These are phyloP conservation scores for Lamellibrachia luymesi DNA, from an alignment of 1,140 invertebrate genomes.

Conservation along the genomic window DNA sequence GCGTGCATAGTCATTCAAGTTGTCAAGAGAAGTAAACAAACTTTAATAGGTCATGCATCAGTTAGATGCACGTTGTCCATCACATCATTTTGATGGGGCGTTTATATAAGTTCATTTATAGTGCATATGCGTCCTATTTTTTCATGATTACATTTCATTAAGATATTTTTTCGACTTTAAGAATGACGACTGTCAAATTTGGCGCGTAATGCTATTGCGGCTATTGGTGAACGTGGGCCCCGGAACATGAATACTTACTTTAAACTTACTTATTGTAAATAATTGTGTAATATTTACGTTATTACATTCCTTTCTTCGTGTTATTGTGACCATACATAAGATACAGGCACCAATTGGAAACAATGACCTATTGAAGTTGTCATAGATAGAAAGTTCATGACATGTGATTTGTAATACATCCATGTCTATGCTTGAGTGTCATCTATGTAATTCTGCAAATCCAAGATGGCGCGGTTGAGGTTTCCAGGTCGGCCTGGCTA, in stretches of 20 bases:
- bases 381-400: background rate
- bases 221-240: background rate
- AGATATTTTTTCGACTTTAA: slow-evolving; percentile 1
- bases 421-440: background rate
- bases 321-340: background rate
- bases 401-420: background rate
- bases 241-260: background rate
- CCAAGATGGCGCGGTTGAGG: slow-evolving; percentile 55
- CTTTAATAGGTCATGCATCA: background rate
- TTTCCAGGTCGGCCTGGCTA: slow-evolving; percentile 56
- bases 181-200: slow-evolving; percentile 1
- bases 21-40: background rate
- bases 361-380: background rate
- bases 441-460: slow-evolving; percentile 31
- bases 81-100: background rate
- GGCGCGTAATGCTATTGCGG: background rate
- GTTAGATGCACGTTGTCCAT: background rate
- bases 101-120: background rate
- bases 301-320: background rate
- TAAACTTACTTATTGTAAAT: background rate
- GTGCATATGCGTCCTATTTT: background rate
- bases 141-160: background rate
- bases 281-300: background rate
- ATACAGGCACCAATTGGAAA: background rate
- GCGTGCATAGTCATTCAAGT: background rate